Base-by-base conservation (phyloP, 2,113 vertebrate species). In the Okapia johnstoni region DNA sequence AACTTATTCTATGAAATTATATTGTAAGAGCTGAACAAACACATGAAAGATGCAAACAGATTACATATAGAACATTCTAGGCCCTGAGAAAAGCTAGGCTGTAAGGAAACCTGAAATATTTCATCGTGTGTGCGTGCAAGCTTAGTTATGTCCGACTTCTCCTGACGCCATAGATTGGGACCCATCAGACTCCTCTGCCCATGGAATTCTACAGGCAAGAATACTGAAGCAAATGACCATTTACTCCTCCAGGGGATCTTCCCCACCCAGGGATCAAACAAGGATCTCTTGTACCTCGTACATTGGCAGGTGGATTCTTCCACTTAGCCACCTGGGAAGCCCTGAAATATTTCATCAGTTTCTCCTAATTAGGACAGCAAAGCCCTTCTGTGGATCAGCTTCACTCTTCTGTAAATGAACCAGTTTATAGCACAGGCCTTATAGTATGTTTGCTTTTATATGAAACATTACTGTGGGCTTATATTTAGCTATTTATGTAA, bases 401-500 rank as follows among this genome's bases (percentile, higher is more conserved):
- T 83, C 2, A 25, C 2, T 33, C 6, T 43, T 77, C 19, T 76
- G 1, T 19, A 40, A 90, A 52, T 61, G 5, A 70, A 36, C 10
- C 23, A 84, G 1, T 54, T 43, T 58, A 48, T 46, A 52, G 9
- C 7, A 66, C 12, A 66, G 5, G 9, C 0, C 2, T 80, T 3
- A 54, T 61, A 36, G 43, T 13, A n/a, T 11, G 0, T 33, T 79
- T 16, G 7, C 11, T 84, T 55, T 58, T 26, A 92, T 93, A 50
- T 54, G 81, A 16, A 70, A 55, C 1, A 55, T 48, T 2, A 5
- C 16, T 76, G 1, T 88, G 15, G n/a, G 17, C 26, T 93, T 84
- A 30, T 73, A 52, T 23, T 91, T 36, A 43, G n/a, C 17, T 80
- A 88, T 52, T 93, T 23, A 77, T 70, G 33, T 90, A 94, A 33